These are phyloP conservation scores for Spinus pinus DNA, from an alignment of 2,797 vertebrate genomes.

Conservation along the genomic window DNA sequence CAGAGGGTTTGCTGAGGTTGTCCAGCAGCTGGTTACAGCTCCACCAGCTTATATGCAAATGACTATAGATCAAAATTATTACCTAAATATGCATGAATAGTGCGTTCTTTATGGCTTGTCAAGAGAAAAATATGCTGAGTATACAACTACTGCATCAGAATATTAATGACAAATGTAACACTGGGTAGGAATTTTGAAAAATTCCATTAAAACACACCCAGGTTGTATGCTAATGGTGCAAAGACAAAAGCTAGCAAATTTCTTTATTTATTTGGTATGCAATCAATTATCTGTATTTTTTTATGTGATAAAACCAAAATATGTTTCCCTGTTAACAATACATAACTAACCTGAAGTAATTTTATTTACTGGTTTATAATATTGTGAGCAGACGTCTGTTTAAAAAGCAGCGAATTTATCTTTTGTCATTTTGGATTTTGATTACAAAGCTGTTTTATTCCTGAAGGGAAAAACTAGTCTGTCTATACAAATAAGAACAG, in stretches of 20 bases:
- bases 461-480: neutral
- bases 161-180: neutral
- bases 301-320: neutral
- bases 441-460: neutral
- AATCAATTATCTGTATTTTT: neutral
- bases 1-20: neutral
- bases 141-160: neutral
- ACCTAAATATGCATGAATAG: neutral
- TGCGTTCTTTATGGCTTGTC: neutral
- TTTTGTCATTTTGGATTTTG: constrained; percentile 32
- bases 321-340: neutral
- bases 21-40: neutral
- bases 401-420: neutral
- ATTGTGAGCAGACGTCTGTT: neutral
- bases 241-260: neutral
- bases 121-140: constrained; percentile 16
- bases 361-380: constrained; percentile 4
- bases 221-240: neutral
- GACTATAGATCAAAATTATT: neutral
- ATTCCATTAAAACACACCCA: neutral
- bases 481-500: neutral
- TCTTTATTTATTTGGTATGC: neutral
- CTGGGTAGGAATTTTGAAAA: neutral
- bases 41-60: neutral
- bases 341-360: neutral